Base-by-base conservation (phyloP, 2,797 vertebrate genomes). In the Menidia menidia region DNA sequence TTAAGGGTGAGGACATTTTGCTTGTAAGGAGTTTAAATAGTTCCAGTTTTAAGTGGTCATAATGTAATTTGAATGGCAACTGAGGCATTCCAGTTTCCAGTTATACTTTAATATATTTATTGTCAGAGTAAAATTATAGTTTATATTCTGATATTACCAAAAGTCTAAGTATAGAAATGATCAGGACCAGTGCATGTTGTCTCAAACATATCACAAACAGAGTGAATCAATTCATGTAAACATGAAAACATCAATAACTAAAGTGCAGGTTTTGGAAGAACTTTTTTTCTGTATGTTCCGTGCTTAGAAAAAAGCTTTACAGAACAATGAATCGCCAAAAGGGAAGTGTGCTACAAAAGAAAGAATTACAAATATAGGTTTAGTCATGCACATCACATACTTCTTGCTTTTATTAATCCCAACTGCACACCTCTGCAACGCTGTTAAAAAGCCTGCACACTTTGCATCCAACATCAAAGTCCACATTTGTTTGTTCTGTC, bases 281-380 rank as follows among this genome's bases (percentile, higher is more conserved):
- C 88, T 91, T 90, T 93, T 91, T 93, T 25, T 25, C 25, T 25
- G 91, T 91, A 90, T 89, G 87, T 90, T 81, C 81, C 79, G 80
- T 92, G 90, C 88, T 87, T 90, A 91, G 88, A 92, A 89, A 93
- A 88, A 87, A 89, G 86, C 91, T 92, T 94, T 93, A 94, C 93
- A 94, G 91, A 93, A 88, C 70, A 59, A 87, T 90, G 85, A 76
- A 71, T 85, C 89, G 93, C 90, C 90, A 92, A 82, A 92, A 92
- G 90, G 91, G 89, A 90, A 89, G 88, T 84, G 82, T 85, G 84
- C 78, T 73, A 87, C 81, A 83, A 88, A 88, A 86, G 82, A 82
- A 63, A 85, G 84, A 91, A 92, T 91, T 87, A 89, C 89, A 88
- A 85, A 93, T 88, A 91, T 84, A 25, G 84, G 88, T 91, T 92